Evolutionary conservation across 2,113 vertebrate species (phyloP).

Genomic region (Acanthisitta chloris): DNA sequence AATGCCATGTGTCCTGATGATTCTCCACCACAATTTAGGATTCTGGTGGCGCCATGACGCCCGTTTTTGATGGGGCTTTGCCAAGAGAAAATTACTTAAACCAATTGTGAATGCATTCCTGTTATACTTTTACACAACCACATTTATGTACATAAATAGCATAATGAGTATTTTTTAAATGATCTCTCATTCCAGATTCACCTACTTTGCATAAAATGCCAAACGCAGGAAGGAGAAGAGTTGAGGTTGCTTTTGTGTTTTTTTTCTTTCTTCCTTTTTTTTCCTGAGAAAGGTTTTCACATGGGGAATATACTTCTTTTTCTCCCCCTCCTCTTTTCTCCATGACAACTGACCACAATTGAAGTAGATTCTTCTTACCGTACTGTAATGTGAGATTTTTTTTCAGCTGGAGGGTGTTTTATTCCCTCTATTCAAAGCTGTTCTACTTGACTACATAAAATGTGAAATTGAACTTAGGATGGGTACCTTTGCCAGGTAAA

Average conservation of each 20-base stretch:
- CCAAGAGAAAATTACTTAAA: slow-evolving; percentile 89
- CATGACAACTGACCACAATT: slow-evolving; percentile 80
- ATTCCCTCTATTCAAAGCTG: slow-evolving; percentile 77
- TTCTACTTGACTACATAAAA: slow-evolving; percentile 59
- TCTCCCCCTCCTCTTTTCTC: not conserved
- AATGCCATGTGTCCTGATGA: slow-evolving; percentile 92
- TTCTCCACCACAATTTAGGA: slow-evolving; percentile 89
- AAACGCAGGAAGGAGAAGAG: slow-evolving; percentile 25
- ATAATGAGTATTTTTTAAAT: slow-evolving; percentile 81
- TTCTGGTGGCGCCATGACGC: slow-evolving; percentile 93
- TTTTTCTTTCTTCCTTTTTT: not conserved
- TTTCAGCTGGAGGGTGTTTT: slow-evolving; percentile 79
- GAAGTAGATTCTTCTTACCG: slow-evolving; percentile 76
- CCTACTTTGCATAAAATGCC: slow-evolving; percentile 74
- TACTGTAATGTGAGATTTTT: slow-evolving; percentile 82
- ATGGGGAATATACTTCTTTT: slow-evolving; percentile 66
- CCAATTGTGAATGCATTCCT: slow-evolving; percentile 87
- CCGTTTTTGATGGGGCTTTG: slow-evolving; percentile 86
- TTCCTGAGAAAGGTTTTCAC: slow-evolving; percentile 60
- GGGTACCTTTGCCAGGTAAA: slow-evolving; percentile 45
- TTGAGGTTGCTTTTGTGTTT: not conserved
- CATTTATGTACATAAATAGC: slow-evolving; percentile 80
- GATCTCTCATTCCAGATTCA: slow-evolving; percentile 75
- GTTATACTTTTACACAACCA: slow-evolving; percentile 77
- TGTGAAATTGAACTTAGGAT: not conserved